Conservation (phyloP, 2,888 invertebrate species). For the Sussaba pulchella region DNA sequence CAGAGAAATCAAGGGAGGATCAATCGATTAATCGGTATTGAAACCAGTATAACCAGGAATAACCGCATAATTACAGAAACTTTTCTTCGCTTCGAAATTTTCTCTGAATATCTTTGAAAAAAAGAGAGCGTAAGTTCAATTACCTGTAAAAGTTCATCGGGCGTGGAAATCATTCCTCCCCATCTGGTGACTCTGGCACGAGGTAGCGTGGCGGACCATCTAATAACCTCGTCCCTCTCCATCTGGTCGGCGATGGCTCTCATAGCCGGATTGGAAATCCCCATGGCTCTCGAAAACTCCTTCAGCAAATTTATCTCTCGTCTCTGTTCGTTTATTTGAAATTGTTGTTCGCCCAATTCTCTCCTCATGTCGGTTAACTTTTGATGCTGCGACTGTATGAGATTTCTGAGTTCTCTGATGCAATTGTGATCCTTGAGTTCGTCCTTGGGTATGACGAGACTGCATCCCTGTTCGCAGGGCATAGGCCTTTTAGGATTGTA, state of each 20-base stretch:
- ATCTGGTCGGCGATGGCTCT: conserved; percentile 96
- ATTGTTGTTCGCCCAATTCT: conserved; percentile 93
- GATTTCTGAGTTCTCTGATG: conserved; percentile 93
- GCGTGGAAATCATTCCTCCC: conserved; percentile 99
- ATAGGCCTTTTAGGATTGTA: conserved; percentile 97
- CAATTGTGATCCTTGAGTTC: conserved; percentile 98
- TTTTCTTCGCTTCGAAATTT: not conserved
- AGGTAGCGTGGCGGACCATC: conserved; percentile 94
- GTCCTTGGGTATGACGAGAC: conserved; percentile 97
- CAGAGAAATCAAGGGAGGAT: too few relatives aligned
- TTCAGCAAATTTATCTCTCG: conserved; percentile 94
- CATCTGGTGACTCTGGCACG: conserved; percentile 96
- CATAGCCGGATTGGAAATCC: conserved; percentile 96
- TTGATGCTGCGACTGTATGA: conserved; percentile 94
- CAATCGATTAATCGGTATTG: too few relatives aligned
- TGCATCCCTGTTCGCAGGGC: conserved; percentile 97
- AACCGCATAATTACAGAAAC: too few relatives aligned
- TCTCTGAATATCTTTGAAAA: not conserved
- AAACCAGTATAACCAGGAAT: too few relatives aligned
- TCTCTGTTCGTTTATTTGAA: conserved; percentile 95
- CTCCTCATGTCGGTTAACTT: conserved; percentile 94
- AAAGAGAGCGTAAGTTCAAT: not conserved
- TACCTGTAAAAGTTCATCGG: conserved; percentile 96
- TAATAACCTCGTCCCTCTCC: conserved; percentile 96
- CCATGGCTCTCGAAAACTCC: conserved; percentile 97